Percentiles rank a stretch among this genome's conserved stretches.
Evolutionary conservation across 1,140 invertebrate species (phyloP).

Genomic region (Penaeus indicus): DNA sequence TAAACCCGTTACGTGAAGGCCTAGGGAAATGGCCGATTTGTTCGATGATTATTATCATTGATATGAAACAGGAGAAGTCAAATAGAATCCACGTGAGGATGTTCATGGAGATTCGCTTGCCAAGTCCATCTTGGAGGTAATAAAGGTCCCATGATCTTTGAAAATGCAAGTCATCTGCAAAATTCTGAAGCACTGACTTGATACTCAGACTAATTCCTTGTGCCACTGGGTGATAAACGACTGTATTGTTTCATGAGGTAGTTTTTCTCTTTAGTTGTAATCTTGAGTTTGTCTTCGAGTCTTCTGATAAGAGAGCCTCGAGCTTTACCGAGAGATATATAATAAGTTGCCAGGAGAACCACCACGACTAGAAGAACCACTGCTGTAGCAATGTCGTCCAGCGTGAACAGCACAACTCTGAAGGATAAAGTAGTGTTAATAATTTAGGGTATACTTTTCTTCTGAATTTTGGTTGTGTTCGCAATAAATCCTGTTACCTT

Average conservation of each 20-base stretch:
- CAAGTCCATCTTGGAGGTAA: no score
- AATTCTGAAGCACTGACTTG: no score
- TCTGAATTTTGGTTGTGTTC: background rate
- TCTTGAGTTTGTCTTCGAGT: slow-evolving; percentile 47
- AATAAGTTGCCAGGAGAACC: slow-evolving; percentile 31
- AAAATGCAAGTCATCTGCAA: no score
- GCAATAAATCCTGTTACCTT: background rate
- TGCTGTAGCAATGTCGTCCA: slow-evolving; percentile 33
- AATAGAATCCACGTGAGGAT: no score
- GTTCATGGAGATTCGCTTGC: no score
- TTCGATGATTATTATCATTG: no score
- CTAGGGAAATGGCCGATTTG: no score
- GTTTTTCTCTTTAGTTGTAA: slow-evolving; percentile 37
- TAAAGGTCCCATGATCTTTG: no score
- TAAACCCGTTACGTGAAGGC: no score
- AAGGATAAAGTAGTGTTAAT: background rate
- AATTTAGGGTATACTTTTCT: background rate
- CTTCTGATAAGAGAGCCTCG: slow-evolving; percentile 19
- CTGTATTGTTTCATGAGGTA: background rate
- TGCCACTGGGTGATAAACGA: no score
- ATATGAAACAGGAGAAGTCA: no score
- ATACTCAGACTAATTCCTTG: no score
- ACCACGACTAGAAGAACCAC: background rate
- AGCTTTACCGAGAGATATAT: slow-evolving; percentile 18
- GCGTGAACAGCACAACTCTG: slow-evolving; percentile 34